Evolutionary conservation across 1,140 invertebrate genomes (phyloP), one percentile per base, ranked within the genome.

Genomic region (Pissodes strobi): DNA sequence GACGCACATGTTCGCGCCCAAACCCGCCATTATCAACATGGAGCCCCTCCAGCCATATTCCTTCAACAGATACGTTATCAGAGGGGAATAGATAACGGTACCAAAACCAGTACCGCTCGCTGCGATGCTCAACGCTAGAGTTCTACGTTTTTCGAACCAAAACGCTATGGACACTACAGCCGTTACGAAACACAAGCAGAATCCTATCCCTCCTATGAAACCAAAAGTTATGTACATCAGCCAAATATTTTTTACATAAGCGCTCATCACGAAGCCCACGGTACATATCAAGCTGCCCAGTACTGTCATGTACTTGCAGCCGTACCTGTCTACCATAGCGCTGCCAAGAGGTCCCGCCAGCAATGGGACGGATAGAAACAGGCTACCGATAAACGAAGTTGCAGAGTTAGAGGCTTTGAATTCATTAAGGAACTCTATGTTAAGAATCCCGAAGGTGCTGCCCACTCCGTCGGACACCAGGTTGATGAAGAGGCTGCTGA

Each of bases 61-160:
- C 62, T 86, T 81, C 17, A 94, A 86, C 56, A 86, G 88, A 76
- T 82, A 86, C 43, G 87, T 85, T 1, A 88, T 90, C 78, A 94
- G 82, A 0, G 92, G 92, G 1, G 92, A 89, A 76, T 94, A 93
- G 1, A 95, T 79, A 73, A 94, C 93, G 0, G 92, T 85, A 9
- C 95, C 91, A 18, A 93, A 86, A 1, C 91, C 91, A 6, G 91
- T 93, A 19, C 94, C 94, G 71, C 92, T 93, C 1, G 95, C 94
- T 0, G 94, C 91, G 23, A 98, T 84, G 0, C 96, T 94, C 12
- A 94, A 94, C 2, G 96, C 96, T 37, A 98, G 81, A 5, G 91
- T 94, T 21, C 95, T 83, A 72, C 89, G 91, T 73, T 93, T 92
- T 68, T 98, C 95, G 76, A 98, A 98, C 86, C 97, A 98, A 75